Conservation (phyloP, 2,797 vertebrate genomes). For the Meriones psammophilus region DNA sequence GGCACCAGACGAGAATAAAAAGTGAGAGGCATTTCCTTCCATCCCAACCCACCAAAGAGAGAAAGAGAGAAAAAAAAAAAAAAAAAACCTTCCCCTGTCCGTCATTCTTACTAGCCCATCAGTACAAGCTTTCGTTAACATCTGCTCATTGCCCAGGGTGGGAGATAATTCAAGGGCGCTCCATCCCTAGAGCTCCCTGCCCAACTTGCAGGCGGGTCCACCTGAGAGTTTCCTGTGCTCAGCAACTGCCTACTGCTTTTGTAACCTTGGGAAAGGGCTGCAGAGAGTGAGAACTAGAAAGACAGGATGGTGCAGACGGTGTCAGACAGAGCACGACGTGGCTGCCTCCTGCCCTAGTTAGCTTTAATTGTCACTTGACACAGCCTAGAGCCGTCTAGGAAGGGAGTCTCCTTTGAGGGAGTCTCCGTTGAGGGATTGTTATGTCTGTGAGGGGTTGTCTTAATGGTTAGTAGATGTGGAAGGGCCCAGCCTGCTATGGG, state of each 20-base stretch:
- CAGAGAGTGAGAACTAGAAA: not conserved
- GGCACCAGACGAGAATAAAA: not conserved
- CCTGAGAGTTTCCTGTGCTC: not conserved
- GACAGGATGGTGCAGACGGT: not conserved
- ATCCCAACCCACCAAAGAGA: not conserved
- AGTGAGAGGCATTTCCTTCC: not conserved
- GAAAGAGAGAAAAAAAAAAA: not conserved
- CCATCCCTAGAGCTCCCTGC: not conserved
- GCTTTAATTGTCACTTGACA: not conserved
- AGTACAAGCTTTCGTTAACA: not conserved
- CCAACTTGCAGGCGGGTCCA: not conserved
- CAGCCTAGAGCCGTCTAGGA: not conserved
- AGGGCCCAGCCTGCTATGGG: not conserved
- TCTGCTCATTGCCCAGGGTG: not conserved
- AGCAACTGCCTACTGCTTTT: not conserved
- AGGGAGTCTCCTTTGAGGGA: not conserved
- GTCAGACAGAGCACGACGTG: not conserved
- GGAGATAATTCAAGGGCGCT: not conserved
- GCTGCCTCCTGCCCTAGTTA: not conserved
- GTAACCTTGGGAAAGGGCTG: not conserved
- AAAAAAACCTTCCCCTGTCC: slow-evolving; percentile 3
- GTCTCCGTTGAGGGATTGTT: not conserved
- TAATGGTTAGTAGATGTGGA: not conserved
- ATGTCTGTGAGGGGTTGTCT: not conserved
- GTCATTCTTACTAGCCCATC: not conserved